phyloP scores from a whole-genome alignment of 2,797 vertebrate genomes.

The Chelmon rostratus region DNA sequence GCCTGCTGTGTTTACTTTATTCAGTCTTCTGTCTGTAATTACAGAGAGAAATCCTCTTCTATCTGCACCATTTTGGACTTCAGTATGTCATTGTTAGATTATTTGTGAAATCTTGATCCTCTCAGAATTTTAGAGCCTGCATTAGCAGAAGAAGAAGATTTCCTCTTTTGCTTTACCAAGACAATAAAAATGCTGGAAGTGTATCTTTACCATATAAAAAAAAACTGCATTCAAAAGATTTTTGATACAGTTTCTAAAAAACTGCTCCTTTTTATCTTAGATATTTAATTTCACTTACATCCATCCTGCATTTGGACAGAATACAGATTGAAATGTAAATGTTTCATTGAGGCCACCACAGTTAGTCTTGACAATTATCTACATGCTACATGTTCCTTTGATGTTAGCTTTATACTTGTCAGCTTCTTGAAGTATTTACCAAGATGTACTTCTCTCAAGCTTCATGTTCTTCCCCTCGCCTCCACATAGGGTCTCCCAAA shows the following conservation, averaged over 20 bases:
- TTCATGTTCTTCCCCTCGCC: not conserved
- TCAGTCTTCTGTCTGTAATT: not conserved
- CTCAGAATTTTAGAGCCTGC: not conserved
- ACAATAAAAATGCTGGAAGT: not conserved
- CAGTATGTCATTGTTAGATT: not conserved
- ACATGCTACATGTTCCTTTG: not conserved
- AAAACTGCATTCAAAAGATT: not conserved
- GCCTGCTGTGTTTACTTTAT: not conserved
- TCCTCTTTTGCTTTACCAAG: not conserved
- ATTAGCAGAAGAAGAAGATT: not conserved
- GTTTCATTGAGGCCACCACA: no score
- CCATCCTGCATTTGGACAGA: not conserved
- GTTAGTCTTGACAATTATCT: not conserved
- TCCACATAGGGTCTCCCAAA: slow-evolving; percentile 90
- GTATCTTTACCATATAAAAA: no score
- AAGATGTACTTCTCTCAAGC: not conserved
- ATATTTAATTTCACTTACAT: not conserved
- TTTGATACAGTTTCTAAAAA: not conserved
- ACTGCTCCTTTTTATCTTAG: not conserved
- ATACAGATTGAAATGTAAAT: not conserved
- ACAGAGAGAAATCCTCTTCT: not conserved
- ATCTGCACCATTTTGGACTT: not conserved
- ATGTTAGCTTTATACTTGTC: not conserved
- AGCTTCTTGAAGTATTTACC: not conserved
- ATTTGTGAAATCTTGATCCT: not conserved